Percentiles rank a stretch among this genome's conserved stretches.
Evolutionary conservation across 2,888 invertebrate species (phyloP).

Genomic region (Lycocerus yunnanus): DNA sequence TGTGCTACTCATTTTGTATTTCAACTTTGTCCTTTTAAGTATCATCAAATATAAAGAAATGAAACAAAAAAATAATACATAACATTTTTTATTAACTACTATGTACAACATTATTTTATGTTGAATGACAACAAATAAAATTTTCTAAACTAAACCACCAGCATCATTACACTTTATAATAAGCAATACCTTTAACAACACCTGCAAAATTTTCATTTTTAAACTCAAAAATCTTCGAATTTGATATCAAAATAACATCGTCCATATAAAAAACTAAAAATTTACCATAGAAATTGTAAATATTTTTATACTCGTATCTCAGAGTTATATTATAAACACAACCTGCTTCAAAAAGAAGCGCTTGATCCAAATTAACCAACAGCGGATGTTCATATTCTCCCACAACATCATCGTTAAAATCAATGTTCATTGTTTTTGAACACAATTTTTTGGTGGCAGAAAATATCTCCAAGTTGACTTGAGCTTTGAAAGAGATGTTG

Average conservation of each 20-base stretch:
- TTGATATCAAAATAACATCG: not conserved
- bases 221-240: conserved; percentile 36
- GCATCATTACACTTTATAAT: conserved; percentile 38
- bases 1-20: too few relatives aligned
- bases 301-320: not conserved
- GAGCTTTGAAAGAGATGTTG: not conserved
- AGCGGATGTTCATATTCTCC: conserved; percentile 19
- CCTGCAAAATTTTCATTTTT: conserved; percentile 46
- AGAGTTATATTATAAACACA: not conserved
- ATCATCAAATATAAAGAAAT: too few relatives aligned
- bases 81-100: not conserved
- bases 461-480: not conserved
- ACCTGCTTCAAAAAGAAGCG: conserved; percentile 6
- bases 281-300: not conserved
- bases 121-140: not conserved
- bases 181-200: conserved; percentile 46
- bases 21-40: too few relatives aligned
- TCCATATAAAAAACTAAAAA: not conserved
- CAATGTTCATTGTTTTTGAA: not conserved
- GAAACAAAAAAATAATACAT: not conserved
- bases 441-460: not conserved
- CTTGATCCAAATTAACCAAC: conserved; percentile 9
- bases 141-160: not conserved
- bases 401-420: not conserved
- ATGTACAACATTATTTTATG: not conserved